Percentiles rank a stretch among this genome's conserved stretches.
Evolutionary conservation across 2,797 vertebrate genomes (phyloP).

Genomic region (Chromobotia macracanthus): DNA sequence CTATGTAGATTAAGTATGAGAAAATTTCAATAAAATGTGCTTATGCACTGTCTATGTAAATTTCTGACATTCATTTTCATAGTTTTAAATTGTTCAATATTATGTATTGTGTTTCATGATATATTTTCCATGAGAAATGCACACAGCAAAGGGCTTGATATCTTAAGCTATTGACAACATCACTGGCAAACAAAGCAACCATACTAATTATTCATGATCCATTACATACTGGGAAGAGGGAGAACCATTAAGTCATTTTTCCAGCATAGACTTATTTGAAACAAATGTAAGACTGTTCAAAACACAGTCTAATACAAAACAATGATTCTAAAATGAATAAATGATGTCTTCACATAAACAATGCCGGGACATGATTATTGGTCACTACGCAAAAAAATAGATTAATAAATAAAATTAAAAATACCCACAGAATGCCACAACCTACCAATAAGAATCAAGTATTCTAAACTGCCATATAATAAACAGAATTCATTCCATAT

Average conservation of each 20-base stretch:
- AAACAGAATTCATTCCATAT: neutral
- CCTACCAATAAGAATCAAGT: neutral
- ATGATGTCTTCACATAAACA: neutral
- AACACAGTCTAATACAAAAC: neutral
- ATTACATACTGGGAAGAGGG: neutral
- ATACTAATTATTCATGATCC: neutral
- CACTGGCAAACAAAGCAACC: conserved; percentile 2
- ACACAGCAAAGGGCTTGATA: neutral
- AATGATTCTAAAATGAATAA: neutral
- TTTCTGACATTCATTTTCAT: neutral
- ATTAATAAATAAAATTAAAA: too few relatives aligned
- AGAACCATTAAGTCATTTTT: neutral
- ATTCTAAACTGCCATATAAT: neutral
- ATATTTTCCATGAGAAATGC: neutral
- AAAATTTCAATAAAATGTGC: too few relatives aligned
- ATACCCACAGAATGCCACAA: neutral
- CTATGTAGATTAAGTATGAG: too few relatives aligned
- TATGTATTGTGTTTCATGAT: neutral
- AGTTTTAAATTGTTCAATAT: neutral
- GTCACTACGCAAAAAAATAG: neutral
- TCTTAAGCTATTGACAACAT: neutral
- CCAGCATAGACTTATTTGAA: neutral
- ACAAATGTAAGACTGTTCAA: neutral
- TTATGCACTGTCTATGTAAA: too few relatives aligned
- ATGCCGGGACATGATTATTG: neutral